A percentile compares a stretch with the other conserved stretches of the same genome.
These are phyloP conservation scores for Hormaphis cornu DNA, from an alignment of 1,140 invertebrate genomes.

Conservation along the genomic window DNA sequence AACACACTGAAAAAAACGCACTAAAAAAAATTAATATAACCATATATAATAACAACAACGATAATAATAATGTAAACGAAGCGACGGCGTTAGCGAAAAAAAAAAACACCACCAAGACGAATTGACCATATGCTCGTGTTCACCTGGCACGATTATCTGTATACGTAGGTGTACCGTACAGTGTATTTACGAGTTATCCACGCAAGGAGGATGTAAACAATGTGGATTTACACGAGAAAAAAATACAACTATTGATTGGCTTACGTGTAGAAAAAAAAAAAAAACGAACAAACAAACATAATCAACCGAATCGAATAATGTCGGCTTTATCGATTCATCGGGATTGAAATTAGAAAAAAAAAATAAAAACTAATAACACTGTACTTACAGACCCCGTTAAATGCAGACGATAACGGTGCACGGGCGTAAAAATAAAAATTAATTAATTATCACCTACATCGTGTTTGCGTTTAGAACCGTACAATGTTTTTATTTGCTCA, in stretches of 20 bases:
- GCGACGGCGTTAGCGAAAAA: not conserved
- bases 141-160: constrained; percentile 19
- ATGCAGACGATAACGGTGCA: no score
- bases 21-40: not conserved
- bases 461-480: no score
- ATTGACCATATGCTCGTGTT: constrained; percentile 18
- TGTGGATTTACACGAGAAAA: not conserved
- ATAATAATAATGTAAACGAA: constrained; percentile 1
- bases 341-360: not conserved
- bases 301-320: not conserved
- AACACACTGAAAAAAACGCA: not conserved
- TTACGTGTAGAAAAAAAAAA: not conserved
- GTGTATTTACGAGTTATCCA: not conserved
- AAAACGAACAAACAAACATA: not conserved
- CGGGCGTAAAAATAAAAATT: no score
- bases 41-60: not conserved
- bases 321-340: not conserved
- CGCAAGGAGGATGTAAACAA: not conserved
- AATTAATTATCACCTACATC: no score
- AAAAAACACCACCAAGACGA: constrained; percentile 21
- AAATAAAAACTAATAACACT: not conserved
- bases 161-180: not conserved
- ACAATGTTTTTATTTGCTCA: no score
- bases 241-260: not conserved
- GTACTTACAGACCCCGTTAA: no score